A percentile compares a stretch with the other conserved stretches of the same genome.
These are phyloP conservation scores for Caenorhabditis sp. DNA, from an alignment of 2,888 invertebrate genomes.

Conservation along the genomic window DNA sequence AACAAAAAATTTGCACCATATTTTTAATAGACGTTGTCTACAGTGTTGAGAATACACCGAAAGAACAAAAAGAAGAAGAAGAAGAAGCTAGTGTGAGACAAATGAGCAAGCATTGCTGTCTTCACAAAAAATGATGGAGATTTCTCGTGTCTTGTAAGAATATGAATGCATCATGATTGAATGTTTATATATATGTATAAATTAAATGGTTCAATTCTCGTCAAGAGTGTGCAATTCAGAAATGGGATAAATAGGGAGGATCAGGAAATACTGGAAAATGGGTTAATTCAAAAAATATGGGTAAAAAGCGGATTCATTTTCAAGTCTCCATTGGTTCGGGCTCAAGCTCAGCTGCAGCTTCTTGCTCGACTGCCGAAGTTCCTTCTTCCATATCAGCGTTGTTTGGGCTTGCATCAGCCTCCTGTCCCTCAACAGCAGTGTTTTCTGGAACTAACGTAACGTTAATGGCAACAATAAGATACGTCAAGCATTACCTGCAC, in stretches of 20 bases:
- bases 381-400: neutral
- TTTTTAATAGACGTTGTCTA: too few relatives aligned
- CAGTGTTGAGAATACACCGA: too few relatives aligned
- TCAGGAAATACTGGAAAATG: neutral
- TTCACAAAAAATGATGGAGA: neutral
- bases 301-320: neutral
- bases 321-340: conserved; percentile 34
- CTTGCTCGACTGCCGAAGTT: conserved; percentile 1
- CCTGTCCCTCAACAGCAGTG: neutral
- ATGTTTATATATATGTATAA: conserved; percentile 14
- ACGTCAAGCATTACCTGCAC: conserved; percentile 9
- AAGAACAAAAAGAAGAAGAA: too few relatives aligned
- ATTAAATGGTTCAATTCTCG: neutral
- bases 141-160: neutral
- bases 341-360: neutral
- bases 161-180: conserved; percentile 8
- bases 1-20: too few relatives aligned
- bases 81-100: too few relatives aligned
- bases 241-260: neutral
- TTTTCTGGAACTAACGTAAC: conserved; percentile 23
- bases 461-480: neutral
- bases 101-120: neutral
- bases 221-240: conserved; percentile 2
- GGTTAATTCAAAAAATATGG: neutral
- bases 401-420: neutral